phyloP scores from a whole-genome alignment of 2,888 invertebrate genomes.

The Tiliacea aurago region DNA sequence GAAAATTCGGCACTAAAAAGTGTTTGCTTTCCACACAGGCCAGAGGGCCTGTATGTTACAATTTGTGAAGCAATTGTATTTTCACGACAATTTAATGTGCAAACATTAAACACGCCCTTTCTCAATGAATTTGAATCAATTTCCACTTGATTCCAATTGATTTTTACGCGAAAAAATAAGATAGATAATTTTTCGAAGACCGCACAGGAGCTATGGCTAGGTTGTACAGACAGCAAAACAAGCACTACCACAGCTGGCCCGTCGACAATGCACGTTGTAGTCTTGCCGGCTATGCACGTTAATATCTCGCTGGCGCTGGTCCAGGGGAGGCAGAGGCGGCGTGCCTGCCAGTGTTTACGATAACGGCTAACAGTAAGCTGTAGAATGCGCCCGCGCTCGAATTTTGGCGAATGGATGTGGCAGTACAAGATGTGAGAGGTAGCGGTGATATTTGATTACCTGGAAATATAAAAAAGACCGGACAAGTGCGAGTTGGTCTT shows the following conservation, averaged over 20 bases:
- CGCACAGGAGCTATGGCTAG: neutral
- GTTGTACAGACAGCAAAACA: conserved; percentile 26
- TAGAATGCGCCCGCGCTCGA: conserved; percentile 56
- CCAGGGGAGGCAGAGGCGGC: conserved; percentile 51
- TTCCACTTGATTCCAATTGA: neutral
- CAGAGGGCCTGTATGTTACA: neutral
- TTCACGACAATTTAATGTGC: neutral
- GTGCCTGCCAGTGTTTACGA: conserved; percentile 69
- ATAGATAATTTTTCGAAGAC: neutral
- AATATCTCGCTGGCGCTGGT: conserved; percentile 54
- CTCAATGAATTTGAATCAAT: no score
- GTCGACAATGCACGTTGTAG: conserved; percentile 1
- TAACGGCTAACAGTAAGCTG: conserved; percentile 56
- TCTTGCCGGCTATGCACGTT: conserved; percentile 23
- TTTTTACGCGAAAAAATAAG: neutral
- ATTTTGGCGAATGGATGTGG: conserved; percentile 31
- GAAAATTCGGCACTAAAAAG: neutral
- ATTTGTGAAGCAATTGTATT: neutral
- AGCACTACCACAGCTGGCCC: neutral
- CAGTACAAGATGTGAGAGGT: neutral
- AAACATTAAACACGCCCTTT: no score
- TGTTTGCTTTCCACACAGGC: no score
- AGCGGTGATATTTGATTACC: conserved; percentile 1
- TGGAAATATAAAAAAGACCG: neutral
- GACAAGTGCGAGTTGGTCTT: no score